Percentiles rank a stretch among this genome's conserved stretches.
Evolutionary conservation across 2,888 invertebrate genomes (phyloP).

Genomic region (Caenorhabditis doughertyi): DNA sequence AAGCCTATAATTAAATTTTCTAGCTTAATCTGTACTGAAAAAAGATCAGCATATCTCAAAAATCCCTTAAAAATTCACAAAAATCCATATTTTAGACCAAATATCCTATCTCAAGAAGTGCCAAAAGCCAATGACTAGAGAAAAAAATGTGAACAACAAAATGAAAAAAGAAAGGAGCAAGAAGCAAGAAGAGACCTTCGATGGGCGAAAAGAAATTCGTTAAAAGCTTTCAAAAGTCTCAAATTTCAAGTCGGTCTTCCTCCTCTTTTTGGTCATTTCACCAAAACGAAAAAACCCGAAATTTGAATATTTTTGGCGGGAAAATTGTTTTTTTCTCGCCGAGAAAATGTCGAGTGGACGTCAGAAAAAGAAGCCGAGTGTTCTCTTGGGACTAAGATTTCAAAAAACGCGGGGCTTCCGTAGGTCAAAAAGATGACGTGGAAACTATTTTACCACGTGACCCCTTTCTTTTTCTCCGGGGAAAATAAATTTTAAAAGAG

Average conservation of each 20-base stretch:
- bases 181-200: slow-evolving; percentile 7
- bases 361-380: slow-evolving; percentile 15
- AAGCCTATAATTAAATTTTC: too few species aligned
- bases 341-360: too few species aligned
- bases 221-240: slow-evolving; percentile 59
- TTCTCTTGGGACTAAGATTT: slow-evolving; percentile 23
- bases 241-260: slow-evolving; percentile 31
- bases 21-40: too few species aligned
- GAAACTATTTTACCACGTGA: neutral
- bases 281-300: slow-evolving; percentile 1
- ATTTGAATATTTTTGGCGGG: slow-evolving; percentile 15
- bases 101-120: neutral
- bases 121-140: neutral
- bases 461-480: neutral
- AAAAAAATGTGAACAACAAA: neutral
- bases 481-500: neutral
- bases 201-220: slow-evolving; percentile 61
- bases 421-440: slow-evolving; percentile 23
- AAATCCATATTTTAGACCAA: neutral
- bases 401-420: slow-evolving; percentile 35
- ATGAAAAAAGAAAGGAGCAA: neutral
- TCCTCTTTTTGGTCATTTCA: slow-evolving; percentile 1
- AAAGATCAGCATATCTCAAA: too few species aligned
- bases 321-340: neutral
- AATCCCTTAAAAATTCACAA: slow-evolving; percentile 12